phyloP scores from a whole-genome alignment of 1,140 invertebrate genomes.

The Aculops lycopersici region DNA sequence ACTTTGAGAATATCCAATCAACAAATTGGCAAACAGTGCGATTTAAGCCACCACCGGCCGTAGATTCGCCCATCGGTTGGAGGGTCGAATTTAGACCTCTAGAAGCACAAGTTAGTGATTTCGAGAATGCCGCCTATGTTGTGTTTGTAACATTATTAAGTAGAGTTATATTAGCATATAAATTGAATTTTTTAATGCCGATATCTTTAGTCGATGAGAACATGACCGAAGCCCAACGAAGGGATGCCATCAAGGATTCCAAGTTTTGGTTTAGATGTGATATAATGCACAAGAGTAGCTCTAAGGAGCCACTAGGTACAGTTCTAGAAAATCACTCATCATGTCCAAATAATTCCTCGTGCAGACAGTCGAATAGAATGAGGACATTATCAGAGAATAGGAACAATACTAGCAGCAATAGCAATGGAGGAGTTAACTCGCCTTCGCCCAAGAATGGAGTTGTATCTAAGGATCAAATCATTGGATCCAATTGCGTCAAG shows the following conservation, averaged over 20 bases:
- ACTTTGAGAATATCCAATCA: constrained; percentile 99
- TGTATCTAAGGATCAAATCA: not conserved
- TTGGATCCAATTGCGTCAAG: constrained; percentile 13
- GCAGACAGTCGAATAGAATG: constrained; percentile 7
- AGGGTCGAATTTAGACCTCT: constrained; percentile 95
- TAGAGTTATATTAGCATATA: constrained; percentile 76
- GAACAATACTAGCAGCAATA: too few species aligned
- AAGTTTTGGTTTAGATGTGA: constrained; percentile 73
- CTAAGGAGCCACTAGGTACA: constrained; percentile 13
- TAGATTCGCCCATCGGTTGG: constrained; percentile 85
- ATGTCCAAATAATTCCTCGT: constrained; percentile 1
- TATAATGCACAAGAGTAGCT: constrained; percentile 23
- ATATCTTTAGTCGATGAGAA: constrained; percentile 97
- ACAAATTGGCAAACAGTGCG: constrained; percentile 99
- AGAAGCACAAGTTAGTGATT: constrained; percentile 90
- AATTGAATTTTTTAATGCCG: constrained; percentile 80
- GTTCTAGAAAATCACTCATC: constrained; percentile 6
- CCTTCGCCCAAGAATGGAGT: not conserved
- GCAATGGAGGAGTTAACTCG: too few species aligned
- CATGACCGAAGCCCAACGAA: constrained; percentile 68
- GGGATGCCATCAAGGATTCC: constrained; percentile 42
- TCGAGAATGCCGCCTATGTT: constrained; percentile 97
- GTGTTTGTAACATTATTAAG: constrained; percentile 89
- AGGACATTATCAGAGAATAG: too few species aligned
- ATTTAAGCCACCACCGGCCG: constrained; percentile 75